Conservation (phyloP, 2,888 invertebrate species). For the Cataglyphis livida region DNA sequence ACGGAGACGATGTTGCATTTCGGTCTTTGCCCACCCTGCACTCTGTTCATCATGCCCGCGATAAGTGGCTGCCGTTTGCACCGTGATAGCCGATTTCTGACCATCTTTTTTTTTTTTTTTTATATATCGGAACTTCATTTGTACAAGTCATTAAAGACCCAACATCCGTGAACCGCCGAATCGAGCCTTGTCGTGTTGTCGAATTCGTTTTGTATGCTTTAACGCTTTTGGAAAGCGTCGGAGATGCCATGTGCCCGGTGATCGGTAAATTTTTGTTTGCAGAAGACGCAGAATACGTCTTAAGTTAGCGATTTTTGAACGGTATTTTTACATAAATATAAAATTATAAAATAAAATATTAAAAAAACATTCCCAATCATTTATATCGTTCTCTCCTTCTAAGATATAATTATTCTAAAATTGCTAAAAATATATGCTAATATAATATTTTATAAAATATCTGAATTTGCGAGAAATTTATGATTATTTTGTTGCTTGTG, state of each 20-base stretch:
- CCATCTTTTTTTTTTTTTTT: conserved; percentile 66
- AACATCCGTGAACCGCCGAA: conserved; percentile 58
- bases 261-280: conserved; percentile 55
- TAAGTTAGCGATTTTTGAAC: too few relatives aligned
- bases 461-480: neutral
- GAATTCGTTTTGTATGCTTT: conserved; percentile 56
- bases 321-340: neutral
- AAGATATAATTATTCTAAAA: neutral
- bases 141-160: conserved; percentile 76
- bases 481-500: neutral
- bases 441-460: neutral
- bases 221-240: conserved; percentile 32
- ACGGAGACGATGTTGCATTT: conserved; percentile 78
- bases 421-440: neutral
- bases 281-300: conserved; percentile 23
- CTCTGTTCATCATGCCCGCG: conserved; percentile 69
- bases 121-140: conserved; percentile 76
- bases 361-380: neutral
- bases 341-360: neutral
- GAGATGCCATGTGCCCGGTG: conserved; percentile 21
- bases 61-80: conserved; percentile 78
- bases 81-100: conserved; percentile 61
- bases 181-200: conserved; percentile 53
- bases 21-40: conserved; percentile 68
- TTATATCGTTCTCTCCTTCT: neutral